A percentile compares a stretch with the other conserved stretches of the same genome.
phyloP scores from a whole-genome alignment of 1,140 invertebrate species.

The Atta colombica region DNA sequence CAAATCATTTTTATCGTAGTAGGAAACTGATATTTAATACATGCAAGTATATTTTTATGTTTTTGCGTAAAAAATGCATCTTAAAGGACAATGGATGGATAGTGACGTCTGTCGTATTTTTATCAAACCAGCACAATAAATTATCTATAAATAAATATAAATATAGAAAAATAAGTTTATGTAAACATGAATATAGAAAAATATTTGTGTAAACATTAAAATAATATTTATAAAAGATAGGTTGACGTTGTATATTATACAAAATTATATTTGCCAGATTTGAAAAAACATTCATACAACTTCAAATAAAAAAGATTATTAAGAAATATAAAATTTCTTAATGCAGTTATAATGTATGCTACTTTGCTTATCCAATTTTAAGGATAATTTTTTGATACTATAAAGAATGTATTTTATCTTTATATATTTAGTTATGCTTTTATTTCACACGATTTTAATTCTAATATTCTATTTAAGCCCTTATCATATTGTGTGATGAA shows the following conservation, averaged over 20 bases:
- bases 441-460: neutral
- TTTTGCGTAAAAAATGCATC: neutral
- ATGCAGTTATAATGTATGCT: neutral
- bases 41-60: neutral
- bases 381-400: neutral
- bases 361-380: neutral
- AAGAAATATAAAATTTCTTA: slow-evolving; percentile 4
- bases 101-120: slow-evolving; percentile 13
- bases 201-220: neutral
- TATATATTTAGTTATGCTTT: neutral
- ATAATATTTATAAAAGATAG: slow-evolving; percentile 1
- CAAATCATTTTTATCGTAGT: neutral
- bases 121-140: slow-evolving; percentile 14
- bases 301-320: slow-evolving; percentile 8
- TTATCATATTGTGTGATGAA: neutral
- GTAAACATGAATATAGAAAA: neutral
- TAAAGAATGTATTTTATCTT: neutral
- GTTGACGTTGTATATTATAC: neutral
- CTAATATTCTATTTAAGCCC: neutral
- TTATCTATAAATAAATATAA: slow-evolving; percentile 20
- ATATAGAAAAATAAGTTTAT: slow-evolving; percentile 12
- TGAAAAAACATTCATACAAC: neutral
- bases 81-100: slow-evolving; percentile 6
- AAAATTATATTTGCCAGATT: slow-evolving; percentile 13
- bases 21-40: neutral